These are phyloP conservation scores for Phaethornis superciliosus DNA, from an alignment of 2,113 vertebrate genomes.

Conservation along the genomic window DNA sequence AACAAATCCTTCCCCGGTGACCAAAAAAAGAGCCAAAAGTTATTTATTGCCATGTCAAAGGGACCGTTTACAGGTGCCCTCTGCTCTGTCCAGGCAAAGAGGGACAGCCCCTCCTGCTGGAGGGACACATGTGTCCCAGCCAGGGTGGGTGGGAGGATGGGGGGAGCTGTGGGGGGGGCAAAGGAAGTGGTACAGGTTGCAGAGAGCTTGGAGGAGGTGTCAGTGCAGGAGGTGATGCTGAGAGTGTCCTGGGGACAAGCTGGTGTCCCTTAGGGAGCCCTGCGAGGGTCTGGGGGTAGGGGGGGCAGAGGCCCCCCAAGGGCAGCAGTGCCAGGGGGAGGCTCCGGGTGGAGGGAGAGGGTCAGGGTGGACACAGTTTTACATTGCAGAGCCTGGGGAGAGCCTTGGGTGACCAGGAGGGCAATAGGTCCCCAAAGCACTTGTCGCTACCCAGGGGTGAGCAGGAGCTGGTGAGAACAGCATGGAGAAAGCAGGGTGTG, in stretches of 20 bases:
- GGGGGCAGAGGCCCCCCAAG: fast-evolving
- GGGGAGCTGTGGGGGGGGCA: too few species aligned
- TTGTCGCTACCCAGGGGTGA: background rate
- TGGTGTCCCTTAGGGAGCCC: fast-evolving
- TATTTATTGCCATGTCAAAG: conserved; percentile 17
- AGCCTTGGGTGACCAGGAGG: background rate
- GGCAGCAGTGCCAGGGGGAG: background rate
- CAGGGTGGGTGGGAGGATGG: background rate
- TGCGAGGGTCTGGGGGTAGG: background rate
- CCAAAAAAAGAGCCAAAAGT: background rate
- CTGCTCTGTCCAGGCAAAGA: background rate
- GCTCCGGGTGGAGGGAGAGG: too few species aligned
- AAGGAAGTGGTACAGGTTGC: conserved; percentile 14
- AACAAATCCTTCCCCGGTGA: background rate
- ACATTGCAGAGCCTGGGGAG: background rate
- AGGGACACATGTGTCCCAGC: background rate
- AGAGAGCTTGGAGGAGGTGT: conserved; percentile 1
- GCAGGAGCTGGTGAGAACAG: background rate
- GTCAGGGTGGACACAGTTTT: background rate
- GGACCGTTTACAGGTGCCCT: background rate
- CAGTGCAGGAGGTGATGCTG: background rate
- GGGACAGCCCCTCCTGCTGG: background rate
- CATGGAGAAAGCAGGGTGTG: fast-evolving
- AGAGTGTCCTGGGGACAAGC: background rate
- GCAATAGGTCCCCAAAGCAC: background rate